Evolutionary conservation across 2,888 invertebrate species (phyloP), one percentile per base, ranked within the genome.

Genomic region (Dolomedes plantarius): DNA sequence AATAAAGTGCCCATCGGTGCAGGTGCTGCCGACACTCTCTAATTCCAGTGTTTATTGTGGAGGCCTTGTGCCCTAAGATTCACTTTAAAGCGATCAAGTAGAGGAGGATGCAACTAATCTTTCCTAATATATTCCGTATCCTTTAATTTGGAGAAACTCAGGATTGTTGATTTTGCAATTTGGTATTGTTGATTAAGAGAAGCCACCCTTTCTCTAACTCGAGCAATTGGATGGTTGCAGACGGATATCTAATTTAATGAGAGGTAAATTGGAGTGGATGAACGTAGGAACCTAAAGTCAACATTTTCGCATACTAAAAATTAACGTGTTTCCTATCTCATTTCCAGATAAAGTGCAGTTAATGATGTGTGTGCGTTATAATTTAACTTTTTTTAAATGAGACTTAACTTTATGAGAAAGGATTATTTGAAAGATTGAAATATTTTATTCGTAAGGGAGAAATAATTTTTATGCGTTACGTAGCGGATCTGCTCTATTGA

Each of bases 101-200:
- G 65, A 29, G 64, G n/a, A 28, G 13, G n/a, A 29, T 28, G 39
- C 23, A 28, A 50, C 36, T 77, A 39, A 77, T 77, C 32, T 68
- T 31, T 27, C 50, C 23, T 31, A 50, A 68, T 68, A 23, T 31
- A 50, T 28, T 36, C 46, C 69, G 36, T 56, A 69, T 78, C 64
- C 62, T 72, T 79, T 79, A 79, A 79, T 79, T 79, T 79, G 41
- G 28, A 29, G 64, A 36, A 64, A 72, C 64, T 64, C 64, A 31
- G 41, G 69, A 79, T 65, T 79, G 79, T 72, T 79, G 79, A 79
- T 72, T 79, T 79, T 79, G 31, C 65, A 72, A 72, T 72, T 79
- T 72, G 31, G 46, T 65, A 28, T 64, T 79, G 72, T 72, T 79
- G 79, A 79, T 72, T 65, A 65, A 72, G 65, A 39, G 27, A 29